These are phyloP conservation scores for Amphilophus citrinellus DNA, from an alignment of 2,113 vertebrate species.

Conservation along the genomic window DNA sequence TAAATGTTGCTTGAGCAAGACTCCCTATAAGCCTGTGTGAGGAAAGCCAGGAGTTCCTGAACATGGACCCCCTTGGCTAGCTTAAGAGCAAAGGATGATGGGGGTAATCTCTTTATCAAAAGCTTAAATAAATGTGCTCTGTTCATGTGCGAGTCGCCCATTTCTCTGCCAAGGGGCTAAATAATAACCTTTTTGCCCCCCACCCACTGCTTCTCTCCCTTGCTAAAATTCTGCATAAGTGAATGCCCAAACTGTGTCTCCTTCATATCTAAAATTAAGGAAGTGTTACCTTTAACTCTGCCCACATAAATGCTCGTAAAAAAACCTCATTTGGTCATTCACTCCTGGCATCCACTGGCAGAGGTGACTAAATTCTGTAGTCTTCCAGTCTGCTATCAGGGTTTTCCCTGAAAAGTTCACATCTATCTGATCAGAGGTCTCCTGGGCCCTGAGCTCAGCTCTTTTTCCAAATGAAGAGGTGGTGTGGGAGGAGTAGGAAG, in stretches of 20 bases:
- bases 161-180: slow-evolving; percentile 63
- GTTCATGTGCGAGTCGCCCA: slow-evolving; percentile 45
- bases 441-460: slow-evolving; percentile 60
- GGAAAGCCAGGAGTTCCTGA: slow-evolving; percentile 78
- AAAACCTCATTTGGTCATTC: background rate
- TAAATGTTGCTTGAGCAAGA: slow-evolving; percentile 36
- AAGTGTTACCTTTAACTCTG: slow-evolving; percentile 1
- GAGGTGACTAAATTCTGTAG: slow-evolving; percentile 40
- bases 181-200: slow-evolving; percentile 67
- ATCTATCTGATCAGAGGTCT: slow-evolving; percentile 63
- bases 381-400: slow-evolving; percentile 45
- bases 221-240: slow-evolving; percentile 12
- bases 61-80: slow-evolving; percentile 70
- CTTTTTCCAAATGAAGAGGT: slow-evolving; percentile 29
- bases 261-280: background rate
- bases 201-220: background rate
- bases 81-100: slow-evolving; percentile 73
- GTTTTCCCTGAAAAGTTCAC: slow-evolving; percentile 53
- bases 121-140: slow-evolving; percentile 79
- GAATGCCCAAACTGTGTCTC: background rate
- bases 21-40: slow-evolving; percentile 51
- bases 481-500: slow-evolving; percentile 16
- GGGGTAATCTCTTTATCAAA: slow-evolving; percentile 86
- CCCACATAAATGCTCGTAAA: background rate
- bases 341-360: slow-evolving; percentile 42